Conservation (phyloP, 2,797 vertebrate species). For the Holocentrus rufus region DNA sequence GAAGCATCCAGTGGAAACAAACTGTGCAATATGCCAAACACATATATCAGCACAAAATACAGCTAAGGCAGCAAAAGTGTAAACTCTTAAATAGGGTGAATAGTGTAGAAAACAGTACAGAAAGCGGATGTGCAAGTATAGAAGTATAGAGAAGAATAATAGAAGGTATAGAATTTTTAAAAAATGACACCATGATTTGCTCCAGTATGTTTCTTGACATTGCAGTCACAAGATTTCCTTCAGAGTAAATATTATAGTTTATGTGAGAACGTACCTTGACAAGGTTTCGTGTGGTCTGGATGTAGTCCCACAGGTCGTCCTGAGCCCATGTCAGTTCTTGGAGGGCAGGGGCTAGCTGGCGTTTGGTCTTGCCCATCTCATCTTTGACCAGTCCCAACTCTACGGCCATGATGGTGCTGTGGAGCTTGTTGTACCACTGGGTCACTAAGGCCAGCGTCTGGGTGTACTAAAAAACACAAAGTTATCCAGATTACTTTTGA, state of each 20-base stretch:
- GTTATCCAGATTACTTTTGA: no score
- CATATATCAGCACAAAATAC: background rate
- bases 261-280: slow-evolving; percentile 62
- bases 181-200: background rate
- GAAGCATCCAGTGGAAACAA: background rate
- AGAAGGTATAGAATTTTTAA: background rate
- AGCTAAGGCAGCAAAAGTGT: background rate
- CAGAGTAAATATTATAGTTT: no score
- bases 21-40: background rate
- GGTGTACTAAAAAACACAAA: slow-evolving; percentile 63
- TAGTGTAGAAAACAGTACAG: background rate
- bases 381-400: slow-evolving; percentile 74
- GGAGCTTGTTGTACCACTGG: slow-evolving; percentile 82
- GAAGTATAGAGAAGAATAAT: no score
- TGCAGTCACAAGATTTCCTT: background rate
- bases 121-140: no score
- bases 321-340: slow-evolving; percentile 78
- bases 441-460: slow-evolving; percentile 79
- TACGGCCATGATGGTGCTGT: slow-evolving; percentile 79
- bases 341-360: slow-evolving; percentile 75
- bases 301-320: slow-evolving; percentile 80
- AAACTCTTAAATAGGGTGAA: no score
- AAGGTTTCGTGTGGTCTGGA: slow-evolving; percentile 67
- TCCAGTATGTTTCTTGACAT: background rate
- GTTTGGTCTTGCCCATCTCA: slow-evolving; percentile 73